Percentiles rank a stretch among this genome's conserved stretches.
phyloP scores from a whole-genome alignment of 2,113 vertebrate species.

The Vidua macroura region DNA sequence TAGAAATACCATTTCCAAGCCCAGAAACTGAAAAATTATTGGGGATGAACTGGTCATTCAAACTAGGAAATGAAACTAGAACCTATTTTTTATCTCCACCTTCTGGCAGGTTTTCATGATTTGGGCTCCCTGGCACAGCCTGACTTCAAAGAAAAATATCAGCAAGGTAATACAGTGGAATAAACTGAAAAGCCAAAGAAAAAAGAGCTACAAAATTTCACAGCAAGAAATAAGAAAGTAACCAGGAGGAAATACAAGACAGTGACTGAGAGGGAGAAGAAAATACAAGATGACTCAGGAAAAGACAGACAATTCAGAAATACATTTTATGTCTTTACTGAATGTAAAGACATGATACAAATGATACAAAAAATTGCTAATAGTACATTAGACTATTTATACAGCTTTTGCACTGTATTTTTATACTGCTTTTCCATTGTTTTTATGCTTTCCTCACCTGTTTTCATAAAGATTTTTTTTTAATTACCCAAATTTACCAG shows the following conservation, averaged over 20 bases:
- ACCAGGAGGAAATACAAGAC: neutral
- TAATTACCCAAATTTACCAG: slow-evolving; percentile 72
- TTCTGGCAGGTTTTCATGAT: neutral
- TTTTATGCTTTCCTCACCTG: neutral
- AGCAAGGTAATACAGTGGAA: neutral
- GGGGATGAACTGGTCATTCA: neutral
- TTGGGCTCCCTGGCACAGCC: neutral
- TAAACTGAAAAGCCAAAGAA: neutral
- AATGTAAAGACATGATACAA: too few relatives aligned
- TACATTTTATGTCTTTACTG: neutral
- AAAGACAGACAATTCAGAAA: neutral
- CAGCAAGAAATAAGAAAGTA: neutral
- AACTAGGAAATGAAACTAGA: neutral
- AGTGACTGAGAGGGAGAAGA: neutral
- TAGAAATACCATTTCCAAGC: neutral
- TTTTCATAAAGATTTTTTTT: neutral
- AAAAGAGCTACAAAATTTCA: neutral
- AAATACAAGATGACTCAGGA: neutral
- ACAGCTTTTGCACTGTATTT: neutral
- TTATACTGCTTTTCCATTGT: neutral
- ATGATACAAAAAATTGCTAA: neutral
- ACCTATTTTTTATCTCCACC: neutral
- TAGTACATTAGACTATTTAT: neutral
- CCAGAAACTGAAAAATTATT: neutral
- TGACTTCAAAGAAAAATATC: neutral